Conservation (phyloP, 2,113 vertebrate genomes). For the Cisticola juncidis region DNA sequence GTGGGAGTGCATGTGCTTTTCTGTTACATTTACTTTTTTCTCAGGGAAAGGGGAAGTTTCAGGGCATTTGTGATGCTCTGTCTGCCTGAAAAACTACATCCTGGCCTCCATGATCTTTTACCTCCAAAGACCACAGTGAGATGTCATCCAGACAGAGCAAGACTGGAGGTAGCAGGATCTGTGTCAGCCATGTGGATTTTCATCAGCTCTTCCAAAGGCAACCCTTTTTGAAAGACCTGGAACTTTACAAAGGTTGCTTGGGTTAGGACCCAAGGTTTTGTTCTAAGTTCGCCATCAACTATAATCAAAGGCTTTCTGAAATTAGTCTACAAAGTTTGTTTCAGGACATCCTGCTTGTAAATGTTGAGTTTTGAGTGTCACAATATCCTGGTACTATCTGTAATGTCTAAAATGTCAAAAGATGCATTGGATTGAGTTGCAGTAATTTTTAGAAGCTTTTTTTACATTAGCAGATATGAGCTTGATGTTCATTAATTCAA, state of each 20-base stretch:
- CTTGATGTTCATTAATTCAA: neutral
- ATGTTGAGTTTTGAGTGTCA: neutral
- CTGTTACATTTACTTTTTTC: neutral
- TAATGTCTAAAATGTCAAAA: neutral
- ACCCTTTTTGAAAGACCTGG: neutral
- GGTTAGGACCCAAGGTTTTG: neutral
- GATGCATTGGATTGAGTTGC: neutral
- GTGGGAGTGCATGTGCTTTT: neutral
- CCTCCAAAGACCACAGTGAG: neutral
- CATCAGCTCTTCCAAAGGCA: neutral
- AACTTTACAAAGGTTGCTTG: neutral
- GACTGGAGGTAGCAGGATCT: neutral
- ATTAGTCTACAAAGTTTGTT: neutral
- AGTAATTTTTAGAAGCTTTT: neutral
- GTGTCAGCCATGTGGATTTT: neutral
- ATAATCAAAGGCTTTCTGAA: neutral
- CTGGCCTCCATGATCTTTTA: neutral
- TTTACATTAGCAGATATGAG: neutral
- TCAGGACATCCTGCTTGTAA: neutral
- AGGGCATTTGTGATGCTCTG: neutral
- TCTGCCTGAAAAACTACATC: neutral
- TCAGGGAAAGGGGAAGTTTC: neutral
- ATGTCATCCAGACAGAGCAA: neutral
- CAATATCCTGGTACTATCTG: fast-evolving
- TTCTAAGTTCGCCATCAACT: neutral